These are phyloP conservation scores for Nyctibius grandis DNA, from an alignment of 2,797 vertebrate species.

Conservation along the genomic window DNA sequence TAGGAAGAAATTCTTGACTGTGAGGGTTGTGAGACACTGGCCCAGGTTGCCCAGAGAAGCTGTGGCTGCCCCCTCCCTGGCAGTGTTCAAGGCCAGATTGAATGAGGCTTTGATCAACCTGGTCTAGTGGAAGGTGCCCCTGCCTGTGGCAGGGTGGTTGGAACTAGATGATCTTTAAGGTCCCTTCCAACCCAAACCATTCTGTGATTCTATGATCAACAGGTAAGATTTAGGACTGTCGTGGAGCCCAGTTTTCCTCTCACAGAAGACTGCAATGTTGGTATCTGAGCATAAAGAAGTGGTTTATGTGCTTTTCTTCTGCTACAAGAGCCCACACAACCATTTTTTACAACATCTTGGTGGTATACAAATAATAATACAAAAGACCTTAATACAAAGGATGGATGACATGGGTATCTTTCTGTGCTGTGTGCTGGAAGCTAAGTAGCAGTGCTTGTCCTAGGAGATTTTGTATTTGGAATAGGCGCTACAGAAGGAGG, in stretches of 20 bases:
- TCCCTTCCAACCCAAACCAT: too few species aligned
- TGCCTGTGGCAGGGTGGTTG: too few species aligned
- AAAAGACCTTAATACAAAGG: not conserved
- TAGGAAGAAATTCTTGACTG: too few species aligned
- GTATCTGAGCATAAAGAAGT: not conserved
- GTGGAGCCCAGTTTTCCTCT: not conserved
- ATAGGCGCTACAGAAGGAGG: not conserved
- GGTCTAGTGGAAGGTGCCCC: too few species aligned
- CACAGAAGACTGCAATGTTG: not conserved
- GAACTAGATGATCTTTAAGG: too few species aligned
- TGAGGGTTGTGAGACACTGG: too few species aligned
- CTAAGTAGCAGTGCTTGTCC: not conserved
- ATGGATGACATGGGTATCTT: rapidly evolving
- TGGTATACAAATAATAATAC: not conserved
- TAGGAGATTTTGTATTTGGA: not conserved
- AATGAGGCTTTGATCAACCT: too few species aligned
- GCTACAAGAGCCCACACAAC: not conserved
- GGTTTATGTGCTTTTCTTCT: not conserved
- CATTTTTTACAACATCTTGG: not conserved
- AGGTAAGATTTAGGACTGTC: not conserved
- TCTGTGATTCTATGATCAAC: too few species aligned
- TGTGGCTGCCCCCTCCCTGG: too few species aligned
- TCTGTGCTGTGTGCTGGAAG: not conserved
- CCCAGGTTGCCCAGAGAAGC: too few species aligned
- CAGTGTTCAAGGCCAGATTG: too few species aligned